Evolutionary conservation across 2,113 vertebrate species (phyloP).

Genomic region (Dryoscopus gambensis): DNA sequence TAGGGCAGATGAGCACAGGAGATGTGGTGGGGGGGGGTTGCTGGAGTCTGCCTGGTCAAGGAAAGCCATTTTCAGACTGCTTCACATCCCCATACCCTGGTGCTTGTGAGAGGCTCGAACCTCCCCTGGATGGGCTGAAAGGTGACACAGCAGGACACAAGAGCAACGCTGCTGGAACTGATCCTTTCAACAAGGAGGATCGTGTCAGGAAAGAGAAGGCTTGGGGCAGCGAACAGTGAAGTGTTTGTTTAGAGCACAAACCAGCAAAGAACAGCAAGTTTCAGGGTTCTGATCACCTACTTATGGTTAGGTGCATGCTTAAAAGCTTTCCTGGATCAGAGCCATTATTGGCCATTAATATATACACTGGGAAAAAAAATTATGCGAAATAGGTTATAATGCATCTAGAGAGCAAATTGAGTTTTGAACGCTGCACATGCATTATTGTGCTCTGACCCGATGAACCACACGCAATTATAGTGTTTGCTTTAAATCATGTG

Average conservation of each 20-base stretch:
- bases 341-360: not conserved
- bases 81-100: not conserved
- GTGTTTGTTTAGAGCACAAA: not conserved
- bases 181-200: not conserved
- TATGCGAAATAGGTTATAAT: not conserved
- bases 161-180: not conserved
- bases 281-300: not conserved
- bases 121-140: not conserved
- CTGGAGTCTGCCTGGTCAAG: not conserved
- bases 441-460: not conserved
- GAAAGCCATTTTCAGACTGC: not conserved
- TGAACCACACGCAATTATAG: not conserved
- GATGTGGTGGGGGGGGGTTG: not conserved
- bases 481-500: not conserved
- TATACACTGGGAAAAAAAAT: not conserved
- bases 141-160: not conserved
- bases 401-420: not conserved
- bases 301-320: not conserved
- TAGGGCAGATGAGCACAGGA: not conserved
- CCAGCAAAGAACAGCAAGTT: not conserved
- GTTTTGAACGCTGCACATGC: not conserved
- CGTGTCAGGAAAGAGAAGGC: not conserved
- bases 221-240: not conserved
- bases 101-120: not conserved
- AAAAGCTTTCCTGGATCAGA: conserved; percentile 26